Evolutionary conservation across 2,888 invertebrate species (phyloP).

Genomic region (Platycheirus rosarum): DNA sequence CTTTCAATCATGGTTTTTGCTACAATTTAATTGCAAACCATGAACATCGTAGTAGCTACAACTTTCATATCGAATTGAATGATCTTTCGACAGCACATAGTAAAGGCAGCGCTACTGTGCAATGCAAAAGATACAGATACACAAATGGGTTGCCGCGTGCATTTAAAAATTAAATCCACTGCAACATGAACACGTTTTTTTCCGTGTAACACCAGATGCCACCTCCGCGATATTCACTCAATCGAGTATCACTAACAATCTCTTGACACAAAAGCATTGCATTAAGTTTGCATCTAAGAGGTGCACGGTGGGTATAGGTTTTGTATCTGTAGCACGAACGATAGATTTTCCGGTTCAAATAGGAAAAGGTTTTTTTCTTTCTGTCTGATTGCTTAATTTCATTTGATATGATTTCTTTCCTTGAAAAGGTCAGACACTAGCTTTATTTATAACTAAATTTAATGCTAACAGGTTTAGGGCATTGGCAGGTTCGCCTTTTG

Average conservation of each 20-base stretch:
- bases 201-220: conserved; percentile 51
- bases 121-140: background rate
- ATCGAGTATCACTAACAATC: conserved; percentile 44
- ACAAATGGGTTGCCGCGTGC: background rate
- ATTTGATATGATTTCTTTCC: background rate
- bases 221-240: conserved; percentile 51
- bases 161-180: conserved; percentile 35
- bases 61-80: conserved; percentile 43
- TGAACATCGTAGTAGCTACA: conserved; percentile 8
- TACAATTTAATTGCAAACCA: conserved; percentile 38
- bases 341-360: conserved; percentile 39
- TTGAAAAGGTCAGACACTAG: too few relatives aligned
- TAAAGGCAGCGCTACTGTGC: conserved; percentile 15
- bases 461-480: too few relatives aligned
- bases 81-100: conserved; percentile 30
- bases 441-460: too few relatives aligned
- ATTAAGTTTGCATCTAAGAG: background rate
- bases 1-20: conserved; percentile 17
- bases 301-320: background rate
- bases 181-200: conserved; percentile 48
- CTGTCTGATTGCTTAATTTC: background rate
- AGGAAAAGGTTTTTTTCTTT: conserved; percentile 1
- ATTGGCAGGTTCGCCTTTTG: too few relatives aligned
- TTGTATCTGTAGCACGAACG: conserved; percentile 36
- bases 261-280: conserved; percentile 37